Conservation (phyloP, 2,888 invertebrate genomes). For the Rhimphoctona megacephalus region DNA sequence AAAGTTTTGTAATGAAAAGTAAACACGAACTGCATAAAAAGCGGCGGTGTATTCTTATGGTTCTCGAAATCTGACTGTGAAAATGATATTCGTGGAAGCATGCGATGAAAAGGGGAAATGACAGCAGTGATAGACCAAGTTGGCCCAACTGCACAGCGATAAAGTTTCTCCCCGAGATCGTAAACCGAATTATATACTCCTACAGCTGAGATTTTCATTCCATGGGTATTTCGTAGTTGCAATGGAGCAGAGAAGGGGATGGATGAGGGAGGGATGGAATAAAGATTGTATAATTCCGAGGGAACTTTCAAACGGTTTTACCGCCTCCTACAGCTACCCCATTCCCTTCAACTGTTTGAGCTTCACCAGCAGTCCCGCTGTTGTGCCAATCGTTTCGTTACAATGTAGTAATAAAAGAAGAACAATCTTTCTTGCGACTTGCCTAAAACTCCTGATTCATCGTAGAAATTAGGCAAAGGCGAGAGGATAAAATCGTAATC, state of each 20-base stretch:
- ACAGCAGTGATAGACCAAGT: constrained; percentile 25
- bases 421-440: not conserved
- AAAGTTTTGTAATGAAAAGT: not conserved
- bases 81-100: constrained; percentile 18
- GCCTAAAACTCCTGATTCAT: constrained; percentile 16
- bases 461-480: not conserved
- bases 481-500: no score
- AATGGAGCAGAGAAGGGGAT: not conserved
- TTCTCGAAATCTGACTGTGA: constrained; percentile 37
- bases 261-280: constrained; percentile 1
- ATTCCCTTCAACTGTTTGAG: no score
- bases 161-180: constrained; percentile 57
- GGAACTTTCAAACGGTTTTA: constrained; percentile 46
- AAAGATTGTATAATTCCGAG: constrained; percentile 55
- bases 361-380: no score
- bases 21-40: constrained; percentile 7
- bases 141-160: constrained; percentile 44
- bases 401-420: constrained; percentile 12
- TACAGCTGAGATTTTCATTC: constrained; percentile 58
- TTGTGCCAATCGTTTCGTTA: no score
- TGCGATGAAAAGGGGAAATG: not conserved
- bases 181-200: constrained; percentile 64
- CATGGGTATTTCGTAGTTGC: constrained; percentile 35
- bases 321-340: no score
- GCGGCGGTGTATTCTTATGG: not conserved